phyloP scores from a whole-genome alignment of 2,797 vertebrate genomes.

The Varecia variegata region DNA sequence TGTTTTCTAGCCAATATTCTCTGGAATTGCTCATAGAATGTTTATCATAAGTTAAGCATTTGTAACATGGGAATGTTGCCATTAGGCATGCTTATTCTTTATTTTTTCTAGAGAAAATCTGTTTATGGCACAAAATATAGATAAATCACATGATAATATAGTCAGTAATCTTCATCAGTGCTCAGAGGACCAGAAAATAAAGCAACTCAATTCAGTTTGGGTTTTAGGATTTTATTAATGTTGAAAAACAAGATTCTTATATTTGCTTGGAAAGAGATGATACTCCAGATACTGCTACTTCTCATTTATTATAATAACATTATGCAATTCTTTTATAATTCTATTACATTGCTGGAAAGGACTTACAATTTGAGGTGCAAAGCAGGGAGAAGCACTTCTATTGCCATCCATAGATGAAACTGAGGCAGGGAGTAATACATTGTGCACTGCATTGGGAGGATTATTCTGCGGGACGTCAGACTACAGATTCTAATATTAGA shows the following conservation, averaged over 20 bases:
- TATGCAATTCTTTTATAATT: neutral
- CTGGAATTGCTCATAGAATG: constrained; percentile 29
- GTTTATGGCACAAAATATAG: constrained; percentile 31
- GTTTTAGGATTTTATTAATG: constrained; percentile 29
- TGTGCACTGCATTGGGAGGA: neutral
- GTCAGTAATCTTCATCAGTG: constrained; percentile 30
- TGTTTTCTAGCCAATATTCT: constrained; percentile 33
- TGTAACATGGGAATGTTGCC: neutral
- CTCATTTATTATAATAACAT: constrained; percentile 17
- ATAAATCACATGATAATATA: constrained; percentile 48
- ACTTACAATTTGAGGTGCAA: neutral
- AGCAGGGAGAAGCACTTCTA: neutral
- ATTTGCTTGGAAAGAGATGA: constrained; percentile 14
- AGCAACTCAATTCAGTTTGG: neutral
- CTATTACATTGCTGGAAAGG: neutral
- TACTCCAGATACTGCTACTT: neutral
- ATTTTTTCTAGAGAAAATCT: constrained; percentile 16
- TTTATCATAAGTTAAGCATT: constrained; percentile 61
- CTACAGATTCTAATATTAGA: neutral
- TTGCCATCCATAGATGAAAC: neutral
- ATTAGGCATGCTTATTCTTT: constrained; percentile 39
- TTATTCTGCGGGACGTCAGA: neutral
- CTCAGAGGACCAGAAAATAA: constrained; percentile 42
- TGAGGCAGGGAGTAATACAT: neutral
- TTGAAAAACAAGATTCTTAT: neutral